A percentile compares a stretch with the other conserved stretches of the same genome.
Evolutionary conservation across 2,113 vertebrate genomes (phyloP).

Genomic region (Perca fluviatilis): DNA sequence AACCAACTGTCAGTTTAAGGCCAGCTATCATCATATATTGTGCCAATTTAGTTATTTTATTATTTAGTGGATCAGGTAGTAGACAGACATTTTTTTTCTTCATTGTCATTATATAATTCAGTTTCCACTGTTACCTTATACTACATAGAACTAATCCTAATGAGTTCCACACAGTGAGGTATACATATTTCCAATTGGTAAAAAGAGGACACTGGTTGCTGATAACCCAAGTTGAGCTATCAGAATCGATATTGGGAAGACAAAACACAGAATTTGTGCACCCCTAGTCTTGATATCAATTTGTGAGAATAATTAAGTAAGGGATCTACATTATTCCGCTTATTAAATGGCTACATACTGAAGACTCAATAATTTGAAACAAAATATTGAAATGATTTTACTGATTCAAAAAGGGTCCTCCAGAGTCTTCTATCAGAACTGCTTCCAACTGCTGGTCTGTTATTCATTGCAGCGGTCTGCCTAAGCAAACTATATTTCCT

Average conservation of each 20-base stretch:
- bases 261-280: background rate
- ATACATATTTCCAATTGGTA: background rate
- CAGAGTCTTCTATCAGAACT: no score
- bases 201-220: background rate
- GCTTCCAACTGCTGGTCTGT: no score
- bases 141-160: background rate
- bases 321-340: no score
- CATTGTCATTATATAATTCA: background rate
- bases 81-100: background rate
- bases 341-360: no score
- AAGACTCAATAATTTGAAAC: no score
- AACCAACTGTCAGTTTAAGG: no score
- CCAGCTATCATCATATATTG: no score
- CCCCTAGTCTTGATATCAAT: background rate
- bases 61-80: conserved; percentile 5
- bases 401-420: no score
- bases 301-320: background rate
- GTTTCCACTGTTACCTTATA: background rate
- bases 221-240: background rate
- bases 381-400: no score
- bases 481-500: no score
- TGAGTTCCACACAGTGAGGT: background rate
- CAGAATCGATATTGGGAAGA: background rate
- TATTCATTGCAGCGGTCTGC: no score
- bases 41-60: no score